A percentile compares a stretch with the other conserved stretches of the same genome.
phyloP scores from a whole-genome alignment of 92 coral and sea anemone genomes.

The Palythoa grandis region DNA sequence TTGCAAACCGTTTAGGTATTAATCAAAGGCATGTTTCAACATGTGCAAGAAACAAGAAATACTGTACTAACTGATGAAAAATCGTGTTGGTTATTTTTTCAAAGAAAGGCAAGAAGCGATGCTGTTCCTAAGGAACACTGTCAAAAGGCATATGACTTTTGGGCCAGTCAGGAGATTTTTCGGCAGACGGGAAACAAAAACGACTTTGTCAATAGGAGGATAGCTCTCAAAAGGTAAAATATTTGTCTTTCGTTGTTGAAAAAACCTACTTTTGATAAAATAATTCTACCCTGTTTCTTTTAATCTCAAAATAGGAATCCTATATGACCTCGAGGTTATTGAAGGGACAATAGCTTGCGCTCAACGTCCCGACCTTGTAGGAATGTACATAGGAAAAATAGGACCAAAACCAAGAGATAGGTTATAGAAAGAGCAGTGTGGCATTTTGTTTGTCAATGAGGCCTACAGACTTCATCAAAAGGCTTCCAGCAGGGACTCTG shows the following conservation, averaged over 20 bases:
- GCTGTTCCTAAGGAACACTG: conserved; percentile 29
- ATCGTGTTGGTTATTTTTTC: conserved; percentile 25
- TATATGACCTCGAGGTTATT: not conserved
- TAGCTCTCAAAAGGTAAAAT: too few relatives aligned
- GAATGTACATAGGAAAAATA: not conserved
- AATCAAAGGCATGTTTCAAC: conserved; percentile 40
- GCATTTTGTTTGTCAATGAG: not conserved
- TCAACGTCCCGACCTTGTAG: conserved; percentile 14
- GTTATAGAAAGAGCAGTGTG: not conserved
- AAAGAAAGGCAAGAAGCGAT: conserved; percentile 13
- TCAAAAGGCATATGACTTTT: conserved; percentile 48
- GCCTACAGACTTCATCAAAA: not conserved
- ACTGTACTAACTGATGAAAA: conserved; percentile 13
- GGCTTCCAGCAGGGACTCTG: not conserved
- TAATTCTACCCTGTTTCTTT: too few relatives aligned
- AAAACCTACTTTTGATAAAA: too few relatives aligned
- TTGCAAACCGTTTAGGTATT: conserved; percentile 24
- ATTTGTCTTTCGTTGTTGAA: too few relatives aligned
- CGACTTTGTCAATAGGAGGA: too few relatives aligned
- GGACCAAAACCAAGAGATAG: not conserved
- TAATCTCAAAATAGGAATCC: too few relatives aligned
- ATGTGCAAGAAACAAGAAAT: conserved; percentile 22
- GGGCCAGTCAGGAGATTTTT: conserved; percentile 52
- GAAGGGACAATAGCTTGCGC: not conserved
- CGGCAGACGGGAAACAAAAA: conserved; percentile 35